Evolutionary conservation across 2,113 vertebrate genomes (phyloP).

Genomic region (Pseudolaguvia tuberculata): DNA sequence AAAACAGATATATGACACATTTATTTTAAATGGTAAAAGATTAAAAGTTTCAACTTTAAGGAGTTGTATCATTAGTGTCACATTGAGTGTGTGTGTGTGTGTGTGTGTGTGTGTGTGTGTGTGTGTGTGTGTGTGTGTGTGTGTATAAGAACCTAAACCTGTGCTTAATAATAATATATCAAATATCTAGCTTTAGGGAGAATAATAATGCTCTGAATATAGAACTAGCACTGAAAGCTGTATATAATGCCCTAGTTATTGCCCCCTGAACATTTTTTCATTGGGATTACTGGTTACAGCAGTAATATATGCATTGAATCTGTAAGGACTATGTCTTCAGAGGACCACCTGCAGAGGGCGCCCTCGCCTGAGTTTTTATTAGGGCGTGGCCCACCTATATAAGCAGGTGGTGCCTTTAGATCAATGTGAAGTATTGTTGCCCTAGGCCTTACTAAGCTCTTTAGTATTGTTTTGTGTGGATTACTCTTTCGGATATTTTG

Average conservation of each 20-base stretch:
- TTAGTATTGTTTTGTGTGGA: too few species aligned
- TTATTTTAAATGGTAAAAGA: conserved; percentile 4
- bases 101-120: conserved; percentile 1
- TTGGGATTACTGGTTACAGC: neutral
- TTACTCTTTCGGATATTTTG: too few species aligned
- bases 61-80: neutral
- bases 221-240: neutral
- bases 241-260: neutral
- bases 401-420: too few species aligned
- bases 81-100: neutral
- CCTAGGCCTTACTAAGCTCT: too few species aligned
- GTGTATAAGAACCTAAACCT: neutral
- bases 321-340: too few species aligned
- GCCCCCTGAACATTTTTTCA: neutral
- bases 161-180: neutral
- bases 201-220: neutral
- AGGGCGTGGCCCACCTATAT: too few species aligned
- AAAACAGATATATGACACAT: neutral
- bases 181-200: neutral
- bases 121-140: neutral
- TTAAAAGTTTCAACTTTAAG: neutral
- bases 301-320: too few species aligned
- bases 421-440: too few species aligned
- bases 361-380: too few species aligned
- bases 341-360: too few species aligned